phyloP scores from a whole-genome alignment of 2,888 invertebrate species.

The Candidula unifasciata region DNA sequence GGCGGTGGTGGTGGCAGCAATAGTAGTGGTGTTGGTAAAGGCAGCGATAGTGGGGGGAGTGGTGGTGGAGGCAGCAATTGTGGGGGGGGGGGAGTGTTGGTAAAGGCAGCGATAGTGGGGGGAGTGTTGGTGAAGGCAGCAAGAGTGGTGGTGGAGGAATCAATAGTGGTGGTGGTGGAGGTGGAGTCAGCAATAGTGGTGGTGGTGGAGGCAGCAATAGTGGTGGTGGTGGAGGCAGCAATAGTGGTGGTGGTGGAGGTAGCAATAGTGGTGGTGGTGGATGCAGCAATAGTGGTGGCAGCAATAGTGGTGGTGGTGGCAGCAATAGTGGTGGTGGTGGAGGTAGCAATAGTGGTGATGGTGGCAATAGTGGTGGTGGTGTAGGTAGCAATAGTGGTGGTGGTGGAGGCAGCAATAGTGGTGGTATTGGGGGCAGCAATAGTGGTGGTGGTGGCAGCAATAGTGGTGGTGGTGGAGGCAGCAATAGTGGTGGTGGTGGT shows the following conservation, averaged over 20 bases:
- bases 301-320: neutral
- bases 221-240: too few species aligned
- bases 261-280: too few species aligned
- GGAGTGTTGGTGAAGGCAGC: too few species aligned
- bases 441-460: neutral
- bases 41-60: slow-evolving; percentile 16
- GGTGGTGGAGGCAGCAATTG: slow-evolving; percentile 28
- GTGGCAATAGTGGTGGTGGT: neutral
- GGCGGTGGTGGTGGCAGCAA: too few species aligned
- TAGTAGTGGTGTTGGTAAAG: neutral
- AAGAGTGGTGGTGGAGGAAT: too few species aligned
- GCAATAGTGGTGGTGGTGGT: neutral
- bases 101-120: too few species aligned
- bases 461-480: too few species aligned
- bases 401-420: neutral
- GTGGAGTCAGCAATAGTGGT: too few species aligned
- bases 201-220: too few species aligned
- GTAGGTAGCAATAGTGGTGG: neutral
- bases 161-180: too few species aligned
- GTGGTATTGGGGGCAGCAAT: neutral
- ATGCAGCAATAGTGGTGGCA: too few species aligned
- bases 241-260: too few species aligned
- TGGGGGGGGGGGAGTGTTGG: neutral
- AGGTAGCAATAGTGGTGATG: neutral
- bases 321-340: neutral